These are phyloP conservation scores for Montipora sp. DNA, from an alignment of 64 coral and sea anemone species.

Conservation along the genomic window DNA sequence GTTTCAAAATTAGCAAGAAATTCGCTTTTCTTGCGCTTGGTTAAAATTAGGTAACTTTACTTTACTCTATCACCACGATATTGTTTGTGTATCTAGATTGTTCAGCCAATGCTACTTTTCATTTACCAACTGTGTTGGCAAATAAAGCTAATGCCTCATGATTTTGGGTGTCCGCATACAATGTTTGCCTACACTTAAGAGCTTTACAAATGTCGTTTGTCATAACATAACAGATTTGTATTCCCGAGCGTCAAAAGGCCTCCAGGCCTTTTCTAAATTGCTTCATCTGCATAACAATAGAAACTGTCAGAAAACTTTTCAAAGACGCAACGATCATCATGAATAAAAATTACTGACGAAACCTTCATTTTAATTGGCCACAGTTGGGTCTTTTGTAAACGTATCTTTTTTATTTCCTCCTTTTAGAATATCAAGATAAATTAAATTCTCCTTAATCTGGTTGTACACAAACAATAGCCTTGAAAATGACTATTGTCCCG, in stretches of 20 bases:
- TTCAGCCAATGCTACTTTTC: slow-evolving; percentile 2
- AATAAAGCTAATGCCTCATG: background rate
- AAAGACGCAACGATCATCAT: slow-evolving; percentile 66
- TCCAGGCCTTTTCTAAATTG: slow-evolving; percentile 45
- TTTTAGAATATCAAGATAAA: background rate
- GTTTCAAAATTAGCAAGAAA: too few species aligned
- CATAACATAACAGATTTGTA: slow-evolving; percentile 17
- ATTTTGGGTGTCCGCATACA: background rate
- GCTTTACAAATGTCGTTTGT: background rate
- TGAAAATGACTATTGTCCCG: slow-evolving; percentile 65
- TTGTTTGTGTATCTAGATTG: slow-evolving; percentile 1
- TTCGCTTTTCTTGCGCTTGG: background rate
- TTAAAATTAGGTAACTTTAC: slow-evolving; percentile 12
- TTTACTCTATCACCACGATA: too few species aligned
- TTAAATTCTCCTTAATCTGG: slow-evolving; percentile 29
- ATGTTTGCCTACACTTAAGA: background rate
- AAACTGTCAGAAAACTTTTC: slow-evolving; percentile 58
- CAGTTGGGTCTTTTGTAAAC: slow-evolving; percentile 14
- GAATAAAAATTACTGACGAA: slow-evolving; percentile 63
- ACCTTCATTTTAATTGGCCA: slow-evolving; percentile 48
- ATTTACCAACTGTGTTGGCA: slow-evolving; percentile 1
- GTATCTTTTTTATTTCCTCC: background rate
- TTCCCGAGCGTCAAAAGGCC: slow-evolving; percentile 36
- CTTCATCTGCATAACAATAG: slow-evolving; percentile 81
- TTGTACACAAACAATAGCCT: background rate